phyloP scores from a whole-genome alignment of 2,888 invertebrate genomes.

The Dichetophora obliterata region DNA sequence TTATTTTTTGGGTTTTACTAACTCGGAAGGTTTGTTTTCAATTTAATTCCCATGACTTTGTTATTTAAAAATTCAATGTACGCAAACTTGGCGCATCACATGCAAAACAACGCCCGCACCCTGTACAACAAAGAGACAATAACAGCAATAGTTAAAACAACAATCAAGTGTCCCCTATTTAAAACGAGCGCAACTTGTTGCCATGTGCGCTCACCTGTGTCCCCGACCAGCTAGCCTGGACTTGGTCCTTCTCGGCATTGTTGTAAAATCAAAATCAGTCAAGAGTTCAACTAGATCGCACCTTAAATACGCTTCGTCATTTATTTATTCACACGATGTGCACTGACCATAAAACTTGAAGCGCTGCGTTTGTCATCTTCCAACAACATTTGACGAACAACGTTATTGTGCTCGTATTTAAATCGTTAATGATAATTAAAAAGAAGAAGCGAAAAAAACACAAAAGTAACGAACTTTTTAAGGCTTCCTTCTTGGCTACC shows the following conservation, averaged over 20 bases:
- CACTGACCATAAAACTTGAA: constrained; percentile 39
- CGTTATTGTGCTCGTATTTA: not conserved
- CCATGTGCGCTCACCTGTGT: constrained; percentile 38
- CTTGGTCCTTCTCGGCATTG: not conserved
- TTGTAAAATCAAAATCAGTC: constrained; percentile 26
- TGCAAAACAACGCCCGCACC: constrained; percentile 33
- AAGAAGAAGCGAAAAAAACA: not conserved
- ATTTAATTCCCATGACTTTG: constrained; percentile 26
- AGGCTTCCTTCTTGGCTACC: constrained; percentile 23
- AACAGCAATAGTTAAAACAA: not conserved
- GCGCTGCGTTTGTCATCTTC: constrained; percentile 21
- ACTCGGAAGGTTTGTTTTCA: too few relatives aligned
- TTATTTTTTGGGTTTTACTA: not conserved
- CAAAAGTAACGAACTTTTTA: constrained; percentile 42
- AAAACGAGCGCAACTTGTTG: constrained; percentile 30
- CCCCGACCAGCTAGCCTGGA: not conserved
- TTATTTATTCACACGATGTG: constrained; percentile 44
- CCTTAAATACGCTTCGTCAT: constrained; percentile 41
- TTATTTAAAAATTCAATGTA: constrained; percentile 8
- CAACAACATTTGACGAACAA: constrained; percentile 19
- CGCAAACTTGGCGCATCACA: not conserved
- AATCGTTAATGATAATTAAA: not conserved
- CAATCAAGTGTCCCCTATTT: constrained; percentile 36
- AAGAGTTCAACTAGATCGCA: constrained; percentile 11
- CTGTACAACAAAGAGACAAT: not conserved